Base-by-base conservation (phyloP, 2,113 vertebrate species). In the Pseudonaja textilis region DNA sequence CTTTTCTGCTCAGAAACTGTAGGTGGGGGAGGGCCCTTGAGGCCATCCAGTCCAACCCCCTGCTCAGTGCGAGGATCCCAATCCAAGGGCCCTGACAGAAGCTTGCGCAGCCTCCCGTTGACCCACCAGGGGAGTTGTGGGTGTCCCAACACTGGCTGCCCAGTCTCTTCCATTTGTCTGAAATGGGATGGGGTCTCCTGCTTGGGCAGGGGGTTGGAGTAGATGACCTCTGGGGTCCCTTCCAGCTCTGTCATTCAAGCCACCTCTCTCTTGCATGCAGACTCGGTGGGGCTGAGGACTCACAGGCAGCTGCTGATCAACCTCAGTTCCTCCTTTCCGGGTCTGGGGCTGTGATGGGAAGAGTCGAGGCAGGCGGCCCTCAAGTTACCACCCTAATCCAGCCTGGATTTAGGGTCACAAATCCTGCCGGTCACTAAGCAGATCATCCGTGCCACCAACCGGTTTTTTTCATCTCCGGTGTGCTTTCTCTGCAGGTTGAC, bases 371-470 rank as follows among this genome's bases (percentile, higher is more conserved):
- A 10, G 29, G 10, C 57, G 0, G 8, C 26, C 59, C 61, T 64
- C 26, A 4, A 64, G 1, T 14, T n/a, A n/a, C 4, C 26, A 0
- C 61, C 1, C 0, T n/a, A 1, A n/a, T 14, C 12, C 61, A 5
- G 29, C 29, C 25, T 26, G 29, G 59, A 29, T 61, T 61, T 29
- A 26, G 10, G 0, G 26, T 29, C 9, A 3, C 29, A 26, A 61
- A 61, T 4, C 26, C 12, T 29, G 23, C 10, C 1, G 25, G 59
- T 11, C 59, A 3, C 29, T 61, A 61, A 61, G 59, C 59, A 61
- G 26, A 10, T 61, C 3, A 11, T 61, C 59, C 5, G 11, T 25
- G 2, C 6, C 23, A 26, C 59, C 25, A 26, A 10, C 57, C 0
- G 23, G 25, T n/a, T n/a, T 61, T 26, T 61, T 61, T 57, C 56